Evolutionary conservation across 2,888 invertebrate species (phyloP), one percentile per base, ranked within the genome.

Genomic region (Drosophila putrida): DNA sequence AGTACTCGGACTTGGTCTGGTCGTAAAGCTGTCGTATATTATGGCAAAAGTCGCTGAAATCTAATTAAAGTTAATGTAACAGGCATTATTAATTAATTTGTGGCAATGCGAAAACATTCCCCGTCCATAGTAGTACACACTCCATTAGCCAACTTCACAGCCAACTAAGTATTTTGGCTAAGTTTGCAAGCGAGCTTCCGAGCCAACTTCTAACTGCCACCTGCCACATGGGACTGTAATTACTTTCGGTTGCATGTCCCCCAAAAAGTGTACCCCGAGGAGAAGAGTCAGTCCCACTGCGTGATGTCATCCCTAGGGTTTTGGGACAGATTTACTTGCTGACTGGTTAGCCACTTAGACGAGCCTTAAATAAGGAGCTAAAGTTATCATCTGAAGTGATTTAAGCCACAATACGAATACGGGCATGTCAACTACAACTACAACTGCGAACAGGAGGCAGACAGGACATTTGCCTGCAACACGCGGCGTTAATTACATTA

Each of bases 1-100:
- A 47, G 8, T 36, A 8, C 38, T 39, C 27, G 38, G 28, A 53
- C 31, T 31, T 33, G 28, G 20, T n/a, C 43, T 53, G 31, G 27
- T n/a, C 25, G 2, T 51, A 35, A 46, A 43, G 15, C 13, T 33
- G 35, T 54, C 39, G 28, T 54, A 15, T 10, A 44, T 33, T 39
- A 47, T 15, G 13, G 2, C 20, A 35, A 49, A 51, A 62, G 55
- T 69, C 54, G 49, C 36, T 43, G 54, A 62, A 80, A 77, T 73
- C 61, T 82, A 80, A 82, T 80, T 80, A 80, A 77, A 61, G 80
- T 62, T 72, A 80, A 82, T 77, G 80, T 70, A 60, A 63, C 60
- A 66, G 60, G 62, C 67, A 68, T 82, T 82, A 80, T 82, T 80
- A 82, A 80, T 80, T 82, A 80, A 82, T 77, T 80, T 80, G 67